Base-by-base conservation (phyloP, 2,113 vertebrate species). In the Pica pica region DNA sequence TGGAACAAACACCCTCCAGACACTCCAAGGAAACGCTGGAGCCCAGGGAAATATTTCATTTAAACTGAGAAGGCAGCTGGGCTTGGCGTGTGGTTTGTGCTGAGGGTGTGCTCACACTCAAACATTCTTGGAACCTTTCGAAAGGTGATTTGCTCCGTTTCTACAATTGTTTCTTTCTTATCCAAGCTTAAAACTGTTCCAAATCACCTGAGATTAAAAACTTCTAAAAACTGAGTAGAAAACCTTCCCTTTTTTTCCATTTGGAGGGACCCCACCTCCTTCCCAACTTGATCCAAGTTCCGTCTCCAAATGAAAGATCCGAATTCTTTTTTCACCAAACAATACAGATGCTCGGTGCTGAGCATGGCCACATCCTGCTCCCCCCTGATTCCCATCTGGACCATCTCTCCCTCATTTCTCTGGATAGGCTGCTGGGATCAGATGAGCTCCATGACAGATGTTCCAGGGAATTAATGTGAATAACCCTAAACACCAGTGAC, bases 221-320 rank as follows among this genome's bases (percentile, higher is more conserved):
- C 10, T 70, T 39, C 1, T 1, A 23, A 39, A 57, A 46, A 47
- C 0, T 0, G 23, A 56, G 20, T 4, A 3, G 28, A 77, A n/a
- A 77, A 31, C 20, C 22, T 75, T 44, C 24, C 26, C 13, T 31
- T 12, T 46, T 63, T 4, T 33, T 5, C 37, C 28, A 21, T 24
- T 35, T 2, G 3, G 12, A 70, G 41, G 9, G 60, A 74, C 42
- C 59, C 11, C 63, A 76, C 8, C 46, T 69, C 50, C 42, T 49
- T 23, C 3, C 16, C 5, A 19, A 76, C 19, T 6, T 9, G 49
- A 49, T 31, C 55, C n/a, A 50, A 65, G 31, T 31, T 35, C 44
- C 71, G 64, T 11, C 37, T 46, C 12, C 6, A 73, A 33, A 57
- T 4, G 30, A 22, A 44, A 41, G 4, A 23, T 1, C 1, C 22